A percentile compares a stretch with the other conserved stretches of the same genome.
phyloP scores from a whole-genome alignment of 2,888 invertebrate genomes.

The Clitarchus hookeri region DNA sequence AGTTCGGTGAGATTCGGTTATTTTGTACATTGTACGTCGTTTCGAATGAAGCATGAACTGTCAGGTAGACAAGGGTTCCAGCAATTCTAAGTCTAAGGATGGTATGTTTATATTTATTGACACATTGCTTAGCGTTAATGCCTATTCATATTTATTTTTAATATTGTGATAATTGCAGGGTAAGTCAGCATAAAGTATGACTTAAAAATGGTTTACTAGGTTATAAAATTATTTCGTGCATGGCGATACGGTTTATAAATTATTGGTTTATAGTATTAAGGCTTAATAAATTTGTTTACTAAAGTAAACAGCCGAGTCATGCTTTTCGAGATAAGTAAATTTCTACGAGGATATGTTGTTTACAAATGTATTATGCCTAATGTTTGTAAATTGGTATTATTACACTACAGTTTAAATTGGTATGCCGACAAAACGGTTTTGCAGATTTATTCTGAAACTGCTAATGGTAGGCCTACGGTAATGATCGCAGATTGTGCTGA shows the following conservation, averaged over 20 bases:
- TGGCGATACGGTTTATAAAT: not conserved
- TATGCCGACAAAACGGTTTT: not conserved
- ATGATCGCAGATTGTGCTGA: too few species aligned
- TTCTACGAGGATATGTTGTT: too few species aligned
- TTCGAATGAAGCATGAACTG: conserved; percentile 50
- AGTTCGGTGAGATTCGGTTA: conserved; percentile 64
- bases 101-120: conserved; percentile 44
- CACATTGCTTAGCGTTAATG: not conserved
- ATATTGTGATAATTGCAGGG: not conserved
- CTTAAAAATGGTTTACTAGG: not conserved
- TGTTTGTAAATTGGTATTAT: too few species aligned
- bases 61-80: conserved; percentile 49
- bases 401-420: too few species aligned
- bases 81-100: conserved; percentile 49
- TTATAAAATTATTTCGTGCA: not conserved
- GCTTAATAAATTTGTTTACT: not conserved
- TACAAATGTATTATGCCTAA: too few species aligned
- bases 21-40: conserved; percentile 53
- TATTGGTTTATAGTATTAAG: not conserved
- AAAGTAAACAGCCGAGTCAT: not conserved
- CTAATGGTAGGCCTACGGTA: too few species aligned
- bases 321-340: not conserved
- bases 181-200: not conserved
- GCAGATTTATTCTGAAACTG: not conserved
- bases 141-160: not conserved